Evolutionary conservation across 2,797 vertebrate genomes (phyloP).

Genomic region (Crenuchus spilurus): DNA sequence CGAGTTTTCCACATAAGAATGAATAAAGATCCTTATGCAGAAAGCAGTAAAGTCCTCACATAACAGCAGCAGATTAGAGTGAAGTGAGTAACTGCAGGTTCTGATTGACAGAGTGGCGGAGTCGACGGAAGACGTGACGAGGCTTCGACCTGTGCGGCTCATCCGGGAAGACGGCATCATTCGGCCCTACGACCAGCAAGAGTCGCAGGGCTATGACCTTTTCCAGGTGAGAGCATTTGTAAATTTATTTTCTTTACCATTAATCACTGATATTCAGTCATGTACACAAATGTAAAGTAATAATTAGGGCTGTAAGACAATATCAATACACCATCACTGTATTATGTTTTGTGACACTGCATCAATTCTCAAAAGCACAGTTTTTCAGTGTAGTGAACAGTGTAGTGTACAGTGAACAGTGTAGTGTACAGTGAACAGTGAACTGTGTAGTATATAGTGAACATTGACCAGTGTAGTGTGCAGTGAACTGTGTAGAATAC

Average conservation of each 20-base stretch:
- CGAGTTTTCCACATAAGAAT: neutral
- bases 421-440: too few species aligned
- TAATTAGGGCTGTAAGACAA: too few species aligned
- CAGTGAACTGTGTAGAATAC: too few species aligned
- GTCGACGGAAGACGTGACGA: slow-evolving; percentile 90
- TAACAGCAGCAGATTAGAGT: neutral
- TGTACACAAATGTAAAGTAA: too few species aligned
- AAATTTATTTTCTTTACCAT: slow-evolving; percentile 12
- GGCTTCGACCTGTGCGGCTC: slow-evolving; percentile 87
- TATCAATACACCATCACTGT: too few species aligned
- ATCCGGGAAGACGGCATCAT: slow-evolving; percentile 94
- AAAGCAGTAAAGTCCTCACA: neutral
- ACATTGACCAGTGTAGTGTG: too few species aligned
- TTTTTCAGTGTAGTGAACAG: too few species aligned
- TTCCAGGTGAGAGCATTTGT: slow-evolving; percentile 83
- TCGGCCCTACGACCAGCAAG: slow-evolving; percentile 85
- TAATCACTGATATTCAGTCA: too few species aligned
- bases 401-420: too few species aligned
- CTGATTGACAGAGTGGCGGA: slow-evolving; percentile 85
- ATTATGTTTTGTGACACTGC: too few species aligned
- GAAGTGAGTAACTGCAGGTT: neutral
- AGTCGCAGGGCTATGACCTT: slow-evolving; percentile 89
- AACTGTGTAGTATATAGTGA: too few species aligned
- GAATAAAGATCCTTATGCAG: neutral
- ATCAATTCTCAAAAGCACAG: too few species aligned